Percentiles rank a stretch among this genome's conserved stretches.
Conservation (phyloP, 2,113 vertebrate genomes). For the Chlamydotis undulata region DNA sequence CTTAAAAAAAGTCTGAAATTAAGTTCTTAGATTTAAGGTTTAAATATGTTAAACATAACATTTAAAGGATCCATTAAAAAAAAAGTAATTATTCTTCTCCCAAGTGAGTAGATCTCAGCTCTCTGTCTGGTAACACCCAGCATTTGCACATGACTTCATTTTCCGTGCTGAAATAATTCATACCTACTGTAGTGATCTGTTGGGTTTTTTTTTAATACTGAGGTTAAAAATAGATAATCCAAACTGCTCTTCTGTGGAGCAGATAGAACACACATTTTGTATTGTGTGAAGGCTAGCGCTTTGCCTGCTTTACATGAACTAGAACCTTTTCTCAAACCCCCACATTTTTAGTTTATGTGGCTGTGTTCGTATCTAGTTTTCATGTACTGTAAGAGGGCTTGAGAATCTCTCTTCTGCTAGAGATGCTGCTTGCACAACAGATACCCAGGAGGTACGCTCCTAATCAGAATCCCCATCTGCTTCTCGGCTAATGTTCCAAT, state of each 20-base stretch:
- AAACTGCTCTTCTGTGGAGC: not conserved
- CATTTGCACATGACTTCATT: not conserved
- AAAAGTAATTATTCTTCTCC: not conserved
- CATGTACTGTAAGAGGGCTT: not conserved
- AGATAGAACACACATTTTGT: not conserved
- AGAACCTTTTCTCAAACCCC: not conserved
- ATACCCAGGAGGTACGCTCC: slow-evolving; percentile 36
- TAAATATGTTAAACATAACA: not conserved
- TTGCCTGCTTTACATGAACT: not conserved
- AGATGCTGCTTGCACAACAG: not conserved
- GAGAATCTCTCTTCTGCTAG: not conserved
- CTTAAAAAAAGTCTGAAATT: not conserved
- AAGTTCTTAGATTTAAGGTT: not conserved
- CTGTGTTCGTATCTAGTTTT: not conserved
- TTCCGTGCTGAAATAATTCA: not conserved
- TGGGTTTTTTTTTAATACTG: not conserved
- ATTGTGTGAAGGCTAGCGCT: not conserved
- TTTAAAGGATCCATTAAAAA: not conserved
- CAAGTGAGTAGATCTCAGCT: not conserved
- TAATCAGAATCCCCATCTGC: slow-evolving; percentile 57
- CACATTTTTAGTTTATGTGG: not conserved
- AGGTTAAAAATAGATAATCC: not conserved
- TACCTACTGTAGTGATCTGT: not conserved
- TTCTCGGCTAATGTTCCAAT: slow-evolving; percentile 36
- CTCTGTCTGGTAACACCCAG: not conserved